These are phyloP conservation scores for Sarcophaga variegata DNA, from an alignment of 2,888 invertebrate genomes.

Conservation along the genomic window DNA sequence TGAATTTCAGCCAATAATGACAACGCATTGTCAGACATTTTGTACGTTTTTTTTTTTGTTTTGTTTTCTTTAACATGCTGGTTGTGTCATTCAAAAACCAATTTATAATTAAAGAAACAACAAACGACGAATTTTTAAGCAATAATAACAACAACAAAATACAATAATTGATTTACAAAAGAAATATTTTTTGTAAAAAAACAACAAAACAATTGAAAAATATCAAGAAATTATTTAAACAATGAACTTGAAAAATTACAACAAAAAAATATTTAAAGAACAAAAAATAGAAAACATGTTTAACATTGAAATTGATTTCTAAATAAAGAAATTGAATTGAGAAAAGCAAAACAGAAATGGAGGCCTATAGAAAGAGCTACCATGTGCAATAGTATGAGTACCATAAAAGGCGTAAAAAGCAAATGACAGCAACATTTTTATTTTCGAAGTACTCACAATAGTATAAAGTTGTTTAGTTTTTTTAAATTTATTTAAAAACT, in stretches of 20 bases:
- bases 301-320: neutral
- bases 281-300: neutral
- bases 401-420: too few species aligned
- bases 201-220: neutral
- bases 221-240: conserved; percentile 28
- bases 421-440: too few species aligned
- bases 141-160: conserved; percentile 5
- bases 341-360: neutral
- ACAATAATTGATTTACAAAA: conserved; percentile 32
- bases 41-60: neutral
- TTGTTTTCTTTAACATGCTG: neutral
- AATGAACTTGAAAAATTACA: conserved; percentile 62
- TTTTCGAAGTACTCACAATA: too few species aligned
- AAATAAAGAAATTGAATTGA: neutral
- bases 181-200: neutral
- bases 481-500: too few species aligned
- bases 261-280: neutral
- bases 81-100: conserved; percentile 33
- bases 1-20: conserved; percentile 64
- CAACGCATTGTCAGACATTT: conserved; percentile 63
- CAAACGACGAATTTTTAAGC: conserved; percentile 15
- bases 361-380: too few species aligned
- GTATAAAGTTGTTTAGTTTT: too few species aligned
- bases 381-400: too few species aligned
- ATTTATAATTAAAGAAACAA: conserved; percentile 33